phyloP scores from a whole-genome alignment of 2,888 invertebrate species.

The Entomobrya multifasciata region DNA sequence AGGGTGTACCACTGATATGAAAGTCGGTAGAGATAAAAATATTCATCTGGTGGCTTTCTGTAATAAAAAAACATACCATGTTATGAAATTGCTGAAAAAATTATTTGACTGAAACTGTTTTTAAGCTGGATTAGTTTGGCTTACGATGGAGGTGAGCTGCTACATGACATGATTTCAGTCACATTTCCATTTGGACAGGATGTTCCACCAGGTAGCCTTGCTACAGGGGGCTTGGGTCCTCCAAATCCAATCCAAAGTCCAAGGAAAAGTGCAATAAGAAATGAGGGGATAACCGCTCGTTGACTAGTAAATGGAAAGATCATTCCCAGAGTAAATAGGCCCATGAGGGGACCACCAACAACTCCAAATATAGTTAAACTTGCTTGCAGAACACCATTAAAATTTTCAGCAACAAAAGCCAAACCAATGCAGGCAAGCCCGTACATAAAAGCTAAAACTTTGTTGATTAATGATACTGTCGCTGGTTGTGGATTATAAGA shows the following conservation, averaged over 20 bases:
- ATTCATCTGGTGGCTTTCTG: slow-evolving; percentile 74
- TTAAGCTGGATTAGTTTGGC: slow-evolving; percentile 3
- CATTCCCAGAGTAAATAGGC: slow-evolving; percentile 93
- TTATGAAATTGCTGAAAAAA: background rate
- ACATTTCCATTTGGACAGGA: slow-evolving; percentile 61
- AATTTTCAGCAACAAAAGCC: slow-evolving; percentile 90
- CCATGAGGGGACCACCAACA: slow-evolving; percentile 91
- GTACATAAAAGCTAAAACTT: slow-evolving; percentile 86
- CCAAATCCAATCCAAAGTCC: slow-evolving; percentile 94
- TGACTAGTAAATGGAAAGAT: slow-evolving; percentile 88
- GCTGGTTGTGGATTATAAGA: slow-evolving; percentile 51
- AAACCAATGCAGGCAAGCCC: slow-evolving; percentile 90
- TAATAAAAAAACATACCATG: no score
- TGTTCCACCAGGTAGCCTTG: slow-evolving; percentile 77
- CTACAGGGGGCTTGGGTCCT: slow-evolving; percentile 86
- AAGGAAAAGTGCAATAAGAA: slow-evolving; percentile 81
- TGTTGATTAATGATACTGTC: slow-evolving; percentile 78
- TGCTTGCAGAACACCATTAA: slow-evolving; percentile 94
- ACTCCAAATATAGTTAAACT: slow-evolving; percentile 93
- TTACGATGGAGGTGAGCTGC: slow-evolving; percentile 50
- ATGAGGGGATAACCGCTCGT: slow-evolving; percentile 82
- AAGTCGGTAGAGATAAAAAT: slow-evolving; percentile 81
- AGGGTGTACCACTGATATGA: slow-evolving; percentile 83
- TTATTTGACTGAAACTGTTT: background rate
- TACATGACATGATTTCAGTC: slow-evolving; percentile 58